Percentiles rank a stretch among this genome's conserved stretches.
phyloP scores from a whole-genome alignment of 1,140 invertebrate species.

The Drosophila watanabei region DNA sequence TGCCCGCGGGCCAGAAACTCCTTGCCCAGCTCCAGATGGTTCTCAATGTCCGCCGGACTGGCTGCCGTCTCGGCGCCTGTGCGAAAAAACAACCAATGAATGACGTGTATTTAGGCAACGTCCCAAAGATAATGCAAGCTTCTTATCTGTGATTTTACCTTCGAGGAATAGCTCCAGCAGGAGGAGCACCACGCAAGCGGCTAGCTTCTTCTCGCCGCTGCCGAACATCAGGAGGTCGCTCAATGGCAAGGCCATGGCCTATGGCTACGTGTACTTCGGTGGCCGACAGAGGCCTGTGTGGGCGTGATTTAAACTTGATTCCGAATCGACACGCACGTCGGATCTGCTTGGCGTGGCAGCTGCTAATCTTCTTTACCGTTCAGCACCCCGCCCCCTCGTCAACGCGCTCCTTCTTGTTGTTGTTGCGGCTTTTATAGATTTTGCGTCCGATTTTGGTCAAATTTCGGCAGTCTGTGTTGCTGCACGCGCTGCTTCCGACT shows the following conservation, averaged over 20 bases:
- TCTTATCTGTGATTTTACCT: slow-evolving; percentile 51
- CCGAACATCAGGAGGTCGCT: slow-evolving; percentile 75
- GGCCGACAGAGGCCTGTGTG: slow-evolving; percentile 32
- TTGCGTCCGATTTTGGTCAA: slow-evolving; percentile 57
- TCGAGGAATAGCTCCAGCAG: slow-evolving; percentile 82
- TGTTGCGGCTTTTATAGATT: slow-evolving; percentile 39
- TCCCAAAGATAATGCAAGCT: slow-evolving; percentile 4
- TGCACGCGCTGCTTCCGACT: not conserved
- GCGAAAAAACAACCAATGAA: slow-evolving; percentile 11
- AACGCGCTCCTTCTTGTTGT: slow-evolving; percentile 13
- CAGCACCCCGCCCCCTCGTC: slow-evolving; percentile 25
- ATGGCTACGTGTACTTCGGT: slow-evolving; percentile 29
- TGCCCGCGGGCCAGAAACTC: slow-evolving; percentile 96
- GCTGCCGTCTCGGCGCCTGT: slow-evolving; percentile 88
- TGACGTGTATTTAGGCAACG: slow-evolving; percentile 46
- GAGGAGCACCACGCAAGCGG: slow-evolving; percentile 75
- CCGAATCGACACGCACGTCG: slow-evolving; percentile 61
- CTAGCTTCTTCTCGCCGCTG: slow-evolving; percentile 74
- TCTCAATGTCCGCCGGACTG: slow-evolving; percentile 93
- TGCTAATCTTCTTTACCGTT: slow-evolving; percentile 59
- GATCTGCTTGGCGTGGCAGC: slow-evolving; percentile 63
- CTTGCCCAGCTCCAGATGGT: slow-evolving; percentile 96
- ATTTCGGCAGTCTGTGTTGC: not conserved
- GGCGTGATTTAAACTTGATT: slow-evolving; percentile 56
- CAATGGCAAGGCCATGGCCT: slow-evolving; percentile 72